Evolutionary conservation across 2,113 vertebrate genomes (phyloP).

Genomic region (Pitta sordida): DNA sequence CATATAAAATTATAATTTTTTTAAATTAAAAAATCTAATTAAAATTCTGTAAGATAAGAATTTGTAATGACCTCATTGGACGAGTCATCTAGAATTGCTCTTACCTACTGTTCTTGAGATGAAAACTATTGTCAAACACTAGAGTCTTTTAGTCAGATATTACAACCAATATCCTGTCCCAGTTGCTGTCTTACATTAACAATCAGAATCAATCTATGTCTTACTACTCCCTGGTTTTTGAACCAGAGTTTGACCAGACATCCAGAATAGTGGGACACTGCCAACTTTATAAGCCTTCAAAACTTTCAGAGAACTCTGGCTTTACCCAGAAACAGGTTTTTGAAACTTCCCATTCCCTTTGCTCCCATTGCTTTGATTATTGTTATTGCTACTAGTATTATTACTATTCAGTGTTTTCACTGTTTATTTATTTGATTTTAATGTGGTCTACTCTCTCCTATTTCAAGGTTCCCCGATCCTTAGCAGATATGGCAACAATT

Average conservation of each 20-base stretch:
- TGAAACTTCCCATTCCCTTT: background rate
- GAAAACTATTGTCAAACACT: background rate
- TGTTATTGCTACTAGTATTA: background rate
- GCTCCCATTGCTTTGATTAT: background rate
- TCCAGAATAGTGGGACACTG: background rate
- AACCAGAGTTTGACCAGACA: background rate
- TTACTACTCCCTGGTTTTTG: background rate
- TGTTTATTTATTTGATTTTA: background rate
- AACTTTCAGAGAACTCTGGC: background rate
- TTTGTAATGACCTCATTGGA: background rate
- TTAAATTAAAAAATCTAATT: background rate
- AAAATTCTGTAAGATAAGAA: background rate
- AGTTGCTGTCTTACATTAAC: background rate
- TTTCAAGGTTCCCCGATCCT: background rate
- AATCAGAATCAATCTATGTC: background rate
- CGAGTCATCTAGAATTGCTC: background rate
- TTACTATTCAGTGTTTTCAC: background rate
- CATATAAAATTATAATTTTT: background rate
- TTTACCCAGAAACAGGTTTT: background rate
- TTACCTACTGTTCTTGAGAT: background rate
- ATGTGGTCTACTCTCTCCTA: background rate
- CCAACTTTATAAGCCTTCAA: background rate
- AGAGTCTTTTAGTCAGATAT: background rate
- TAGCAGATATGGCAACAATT: background rate
- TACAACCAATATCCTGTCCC: background rate